Evolutionary conservation across 2,113 vertebrate genomes (phyloP), one percentile per base, ranked within the genome.

Genomic region (Sander lucioperca): DNA sequence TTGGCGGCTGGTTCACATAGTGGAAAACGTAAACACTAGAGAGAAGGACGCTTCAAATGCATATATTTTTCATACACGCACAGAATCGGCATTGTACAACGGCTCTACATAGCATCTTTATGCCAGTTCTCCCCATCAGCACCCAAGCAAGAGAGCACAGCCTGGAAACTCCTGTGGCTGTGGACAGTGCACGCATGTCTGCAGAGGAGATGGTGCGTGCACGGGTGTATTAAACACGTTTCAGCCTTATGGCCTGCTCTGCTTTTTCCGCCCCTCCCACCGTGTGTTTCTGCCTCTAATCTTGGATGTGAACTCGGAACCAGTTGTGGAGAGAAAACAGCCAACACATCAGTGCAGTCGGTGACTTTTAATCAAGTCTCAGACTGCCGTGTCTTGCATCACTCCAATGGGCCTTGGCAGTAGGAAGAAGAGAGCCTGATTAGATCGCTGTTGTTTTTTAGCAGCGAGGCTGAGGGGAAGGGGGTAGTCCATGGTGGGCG

Each of bases 381-480:
- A 57, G 83, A 75, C 81, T 59, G 71, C 74, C 36, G 5, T 74
- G 77, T 76, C 83, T 88, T 78, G 53, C 77, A 11, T 62, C 62
- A 62, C 76, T 84, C 71, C 75, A 39, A 50, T 89, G 92, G 89
- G 92, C 82, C 77, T 93, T 91, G 91, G 90, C 90, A 84, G 79
- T 10, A 50, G 79, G 83, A 75, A 88, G 87, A 74, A 74, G 83
- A 79, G 89, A 77, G 78, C 25, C 83, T 89, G 89, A 93, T 94
- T 93, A 91, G 84, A 91, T 92, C 83, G 78, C 74, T 91, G 86
- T 92, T 93, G 92, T 93, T 92, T 94, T 93, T 83, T 79, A 86
- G 83, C 62, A 58, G 77, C 36, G 64, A 86, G 80, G 82, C 77
- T 80, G 85, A 79, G 85, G 79, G 75, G 77, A 86, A 74, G 79